Evolutionary conservation across 2,888 invertebrate species (phyloP), one percentile per base, ranked within the genome.

Genomic region (Xestia ashworthii): DNA sequence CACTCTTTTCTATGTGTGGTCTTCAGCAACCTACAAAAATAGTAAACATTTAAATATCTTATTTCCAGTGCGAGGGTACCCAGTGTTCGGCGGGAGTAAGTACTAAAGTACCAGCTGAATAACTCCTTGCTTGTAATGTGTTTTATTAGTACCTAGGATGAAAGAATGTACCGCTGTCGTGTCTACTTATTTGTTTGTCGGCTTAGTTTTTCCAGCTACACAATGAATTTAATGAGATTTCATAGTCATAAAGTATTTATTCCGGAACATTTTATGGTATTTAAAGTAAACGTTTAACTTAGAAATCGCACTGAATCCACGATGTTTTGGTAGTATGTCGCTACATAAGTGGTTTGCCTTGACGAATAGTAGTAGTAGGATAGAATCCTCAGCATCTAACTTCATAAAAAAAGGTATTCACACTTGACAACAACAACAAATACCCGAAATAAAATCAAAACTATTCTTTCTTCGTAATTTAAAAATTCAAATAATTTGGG

Each of bases 41-140:
- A 2, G 32, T 25, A 22, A 22, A 44, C n/a, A n/a, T 73, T 32
- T 16, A 71, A 16, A 1, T 32, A n/a, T 25, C 11, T n/a, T 32
- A 12, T 60, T 83, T 60, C 6, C 81, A 81, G 81, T 82, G 81
- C 46, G 25, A 25, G 0, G 70, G 80, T 9, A 67, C 25, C 41
- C 5, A 14, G 44, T 82, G 81, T n/a, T 66, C 80, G 0, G 62
- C 84, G 16, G 81, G 80, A 46, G 81, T 82, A 41, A 84, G 81
- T 82, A 83, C n/a, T 1, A n/a, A 41, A 84, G 81, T 82, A 83
- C n/a, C 2, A n/a, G 16, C 22, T 14, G 0, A 16, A 60, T 4
- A 50, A 22, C 2, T 41, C 62, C 41, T 64, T 12, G 41, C 12
- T 8, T 0, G 1, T 8, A 19, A 19, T 6, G 6, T 64, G 12